phyloP scores from a whole-genome alignment of 2,888 invertebrate species.

The Rutpela maculata region DNA sequence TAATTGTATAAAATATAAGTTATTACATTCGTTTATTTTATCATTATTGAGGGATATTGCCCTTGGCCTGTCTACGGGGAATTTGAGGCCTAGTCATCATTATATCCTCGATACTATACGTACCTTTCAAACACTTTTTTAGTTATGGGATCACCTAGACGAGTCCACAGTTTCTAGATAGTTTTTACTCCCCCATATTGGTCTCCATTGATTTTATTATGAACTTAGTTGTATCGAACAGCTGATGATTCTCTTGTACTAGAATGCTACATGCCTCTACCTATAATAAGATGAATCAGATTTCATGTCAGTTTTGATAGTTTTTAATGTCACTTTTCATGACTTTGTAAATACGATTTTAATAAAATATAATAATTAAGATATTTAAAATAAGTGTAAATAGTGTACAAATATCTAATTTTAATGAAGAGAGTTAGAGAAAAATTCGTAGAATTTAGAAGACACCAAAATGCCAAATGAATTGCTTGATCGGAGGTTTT shows the following conservation, averaged over 20 bases:
- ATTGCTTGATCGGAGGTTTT: constrained; percentile 39
- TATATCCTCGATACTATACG: constrained; percentile 10
- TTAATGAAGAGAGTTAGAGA: constrained; percentile 5
- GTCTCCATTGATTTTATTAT: constrained; percentile 52
- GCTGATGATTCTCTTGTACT: constrained; percentile 43
- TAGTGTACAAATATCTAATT: background rate
- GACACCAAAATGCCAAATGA: constrained; percentile 53
- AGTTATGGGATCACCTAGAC: constrained; percentile 47
- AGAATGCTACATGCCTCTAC: background rate
- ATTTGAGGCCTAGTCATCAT: background rate
- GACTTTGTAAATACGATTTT: constrained; percentile 35
- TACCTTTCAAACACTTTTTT: constrained; percentile 36
- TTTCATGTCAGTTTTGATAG: constrained; percentile 31
- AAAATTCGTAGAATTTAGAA: constrained; percentile 31
- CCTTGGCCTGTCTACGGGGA: background rate
- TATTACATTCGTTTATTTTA: background rate
- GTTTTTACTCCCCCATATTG: constrained; percentile 47
- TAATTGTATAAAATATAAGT: background rate
- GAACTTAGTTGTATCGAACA: constrained; percentile 47
- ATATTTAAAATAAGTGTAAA: constrained; percentile 23
- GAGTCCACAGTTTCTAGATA: constrained; percentile 53
- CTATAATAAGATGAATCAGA: constrained; percentile 1
- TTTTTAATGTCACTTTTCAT: constrained; percentile 52
- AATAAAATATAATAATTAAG: constrained; percentile 28
- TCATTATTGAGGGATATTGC: background rate